Conservation (phyloP, 2,888 invertebrate genomes). For the Chloromyia formosa region DNA sequence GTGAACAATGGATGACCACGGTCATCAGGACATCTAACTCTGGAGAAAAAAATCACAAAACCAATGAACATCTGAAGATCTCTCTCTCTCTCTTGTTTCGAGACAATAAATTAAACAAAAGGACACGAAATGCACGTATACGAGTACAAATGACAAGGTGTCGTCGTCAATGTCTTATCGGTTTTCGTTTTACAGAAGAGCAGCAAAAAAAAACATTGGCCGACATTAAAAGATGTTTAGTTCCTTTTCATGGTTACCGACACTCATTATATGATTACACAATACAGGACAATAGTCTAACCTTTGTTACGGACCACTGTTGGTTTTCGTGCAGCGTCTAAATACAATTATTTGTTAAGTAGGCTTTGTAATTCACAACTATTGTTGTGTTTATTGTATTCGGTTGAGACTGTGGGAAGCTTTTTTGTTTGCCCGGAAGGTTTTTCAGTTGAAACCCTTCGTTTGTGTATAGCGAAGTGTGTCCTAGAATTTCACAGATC, state of each 20-base stretch:
- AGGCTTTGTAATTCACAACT: not conserved
- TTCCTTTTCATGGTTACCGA: not conserved
- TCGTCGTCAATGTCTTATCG: not conserved
- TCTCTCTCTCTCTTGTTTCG: not conserved
- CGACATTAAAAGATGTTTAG: constrained; percentile 10
- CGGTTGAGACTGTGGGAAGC: not conserved
- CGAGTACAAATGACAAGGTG: not conserved
- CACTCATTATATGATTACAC: not conserved
- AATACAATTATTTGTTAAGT: not conserved
- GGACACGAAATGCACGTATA: not conserved
- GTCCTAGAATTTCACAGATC: not conserved
- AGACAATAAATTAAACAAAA: constrained; percentile 4
- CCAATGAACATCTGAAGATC: constrained; percentile 1
- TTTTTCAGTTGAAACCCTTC: too few relatives aligned
- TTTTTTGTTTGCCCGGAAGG: not conserved
- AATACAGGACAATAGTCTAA: not conserved
- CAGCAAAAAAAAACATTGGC: not conserved
- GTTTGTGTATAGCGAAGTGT: too few relatives aligned
- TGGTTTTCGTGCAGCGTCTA: not conserved
- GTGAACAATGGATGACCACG: too few relatives aligned
- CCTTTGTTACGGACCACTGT: constrained; percentile 4
- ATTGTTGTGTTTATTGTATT: not conserved
- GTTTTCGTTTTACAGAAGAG: not conserved
- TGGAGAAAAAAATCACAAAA: constrained; percentile 5
- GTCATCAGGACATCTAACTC: not conserved